A percentile compares a stretch with the other conserved stretches of the same genome.
Conservation (phyloP, 2,888 invertebrate species). For the Monopis laevigella region DNA sequence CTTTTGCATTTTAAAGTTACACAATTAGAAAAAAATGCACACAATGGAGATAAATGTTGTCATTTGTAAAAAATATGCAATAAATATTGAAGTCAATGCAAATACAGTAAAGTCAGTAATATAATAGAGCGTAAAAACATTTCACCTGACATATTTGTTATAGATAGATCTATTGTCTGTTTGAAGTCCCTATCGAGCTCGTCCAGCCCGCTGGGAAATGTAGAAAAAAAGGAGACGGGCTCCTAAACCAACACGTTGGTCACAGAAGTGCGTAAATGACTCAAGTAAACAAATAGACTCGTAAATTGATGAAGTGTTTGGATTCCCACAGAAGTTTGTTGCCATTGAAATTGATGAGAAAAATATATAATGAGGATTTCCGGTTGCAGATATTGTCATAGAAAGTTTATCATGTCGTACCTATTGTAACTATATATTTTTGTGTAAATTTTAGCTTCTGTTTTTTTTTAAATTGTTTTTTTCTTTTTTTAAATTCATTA, state of each 20-base stretch:
- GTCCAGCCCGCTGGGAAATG: not conserved
- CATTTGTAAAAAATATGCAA: not conserved
- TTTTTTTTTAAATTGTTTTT: no score
- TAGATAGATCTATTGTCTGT: no score
- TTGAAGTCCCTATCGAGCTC: not conserved
- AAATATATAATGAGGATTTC: constrained; percentile 7
- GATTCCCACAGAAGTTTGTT: constrained; percentile 15
- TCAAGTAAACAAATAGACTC: constrained; percentile 14
- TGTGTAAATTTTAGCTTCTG: no score
- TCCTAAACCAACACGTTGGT: constrained; percentile 13
- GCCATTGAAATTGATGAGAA: constrained; percentile 11
- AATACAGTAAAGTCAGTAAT: not conserved
- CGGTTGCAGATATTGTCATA: constrained; percentile 4
- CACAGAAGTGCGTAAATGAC: constrained; percentile 12
- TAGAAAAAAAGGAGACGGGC: constrained; percentile 3
- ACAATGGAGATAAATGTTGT: not conserved
- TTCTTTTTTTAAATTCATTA: no score
- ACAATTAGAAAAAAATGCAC: no score
- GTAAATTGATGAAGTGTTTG: constrained; percentile 13
- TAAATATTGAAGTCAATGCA: no score
- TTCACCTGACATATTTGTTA: no score
- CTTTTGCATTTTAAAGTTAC: no score
- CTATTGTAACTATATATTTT: no score
- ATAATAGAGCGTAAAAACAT: not conserved
- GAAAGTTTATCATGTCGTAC: no score